These are phyloP conservation scores for Acronicta psi DNA, from an alignment of 2,888 invertebrate species.

Conservation along the genomic window DNA sequence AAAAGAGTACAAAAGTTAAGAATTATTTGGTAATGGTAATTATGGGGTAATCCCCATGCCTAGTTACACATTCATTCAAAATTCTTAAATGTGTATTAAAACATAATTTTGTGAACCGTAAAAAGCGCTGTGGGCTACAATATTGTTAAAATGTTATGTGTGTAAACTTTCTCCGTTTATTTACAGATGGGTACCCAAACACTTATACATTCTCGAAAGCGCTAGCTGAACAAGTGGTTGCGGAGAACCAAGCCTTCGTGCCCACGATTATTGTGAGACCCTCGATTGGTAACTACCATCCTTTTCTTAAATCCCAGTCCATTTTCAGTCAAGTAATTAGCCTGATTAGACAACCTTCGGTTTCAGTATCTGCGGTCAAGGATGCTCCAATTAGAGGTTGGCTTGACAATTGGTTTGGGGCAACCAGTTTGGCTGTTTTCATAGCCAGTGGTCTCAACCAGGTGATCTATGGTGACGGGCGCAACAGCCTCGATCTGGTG, in stretches of 20 bases:
- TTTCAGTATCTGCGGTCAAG: slow-evolving; percentile 54
- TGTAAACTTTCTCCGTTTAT: too few species aligned
- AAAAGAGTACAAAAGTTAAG: too few species aligned
- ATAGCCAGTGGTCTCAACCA: slow-evolving; percentile 49
- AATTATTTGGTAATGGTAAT: too few species aligned
- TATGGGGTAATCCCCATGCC: too few species aligned
- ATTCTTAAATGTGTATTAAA: too few species aligned
- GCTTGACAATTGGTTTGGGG: slow-evolving; percentile 61
- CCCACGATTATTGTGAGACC: slow-evolving; percentile 74
- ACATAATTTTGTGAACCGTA: too few species aligned
- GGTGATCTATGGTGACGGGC: slow-evolving; percentile 31
- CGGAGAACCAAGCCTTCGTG: slow-evolving; percentile 48
- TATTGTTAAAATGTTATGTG: too few species aligned
- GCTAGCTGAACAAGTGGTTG: slow-evolving; percentile 34
- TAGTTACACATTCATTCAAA: too few species aligned
- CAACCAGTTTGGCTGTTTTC: slow-evolving; percentile 31
- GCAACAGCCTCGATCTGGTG: slow-evolving; percentile 52
- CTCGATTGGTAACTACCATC: slow-evolving; percentile 65
- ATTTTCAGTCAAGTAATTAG: too few species aligned
- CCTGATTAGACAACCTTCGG: too few species aligned
- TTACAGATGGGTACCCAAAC: neutral
- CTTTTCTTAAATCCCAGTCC: too few species aligned
- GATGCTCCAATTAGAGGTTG: slow-evolving; percentile 59
- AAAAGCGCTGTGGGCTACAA: too few species aligned
- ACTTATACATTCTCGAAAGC: neutral